Evolutionary conservation across 1,140 invertebrate genomes (phyloP).

Genomic region (Pygmarrhopalites habei): DNA sequence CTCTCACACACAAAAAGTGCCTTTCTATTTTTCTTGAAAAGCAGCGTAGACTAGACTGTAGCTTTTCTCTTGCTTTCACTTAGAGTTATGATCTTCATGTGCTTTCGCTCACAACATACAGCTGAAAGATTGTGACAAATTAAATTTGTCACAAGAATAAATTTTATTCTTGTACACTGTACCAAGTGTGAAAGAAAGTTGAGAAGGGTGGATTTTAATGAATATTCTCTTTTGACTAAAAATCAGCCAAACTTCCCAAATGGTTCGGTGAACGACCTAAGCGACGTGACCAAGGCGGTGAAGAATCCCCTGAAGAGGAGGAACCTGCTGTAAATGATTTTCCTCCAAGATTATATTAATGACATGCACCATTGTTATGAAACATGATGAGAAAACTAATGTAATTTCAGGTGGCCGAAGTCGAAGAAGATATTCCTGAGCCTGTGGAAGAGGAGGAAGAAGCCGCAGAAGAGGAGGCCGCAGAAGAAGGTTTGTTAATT

Average conservation of each 20-base stretch:
- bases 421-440: slow-evolving; percentile 50
- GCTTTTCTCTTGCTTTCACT: too few species aligned
- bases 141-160: too few species aligned
- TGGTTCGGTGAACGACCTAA: slow-evolving; percentile 88
- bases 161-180: too few species aligned
- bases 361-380: neutral
- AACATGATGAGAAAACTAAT: neutral
- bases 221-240: neutral
- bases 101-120: too few species aligned
- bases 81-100: too few species aligned
- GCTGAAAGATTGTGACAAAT: too few species aligned
- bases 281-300: too few species aligned
- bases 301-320: slow-evolving; percentile 78
- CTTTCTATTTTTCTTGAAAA: too few species aligned
- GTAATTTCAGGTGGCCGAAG: slow-evolving; percentile 45
- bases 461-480: slow-evolving; percentile 16
- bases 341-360: neutral
- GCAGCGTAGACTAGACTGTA: too few species aligned
- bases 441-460: slow-evolving; percentile 56
- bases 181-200: too few species aligned
- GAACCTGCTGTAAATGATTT: slow-evolving; percentile 53
- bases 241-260: slow-evolving; percentile 75
- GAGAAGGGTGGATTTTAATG: neutral
- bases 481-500: slow-evolving; percentile 39
- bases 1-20: too few species aligned